Evolutionary conservation across 2,113 vertebrate genomes (phyloP).

Genomic region (Trematocara nigrifrons): DNA sequence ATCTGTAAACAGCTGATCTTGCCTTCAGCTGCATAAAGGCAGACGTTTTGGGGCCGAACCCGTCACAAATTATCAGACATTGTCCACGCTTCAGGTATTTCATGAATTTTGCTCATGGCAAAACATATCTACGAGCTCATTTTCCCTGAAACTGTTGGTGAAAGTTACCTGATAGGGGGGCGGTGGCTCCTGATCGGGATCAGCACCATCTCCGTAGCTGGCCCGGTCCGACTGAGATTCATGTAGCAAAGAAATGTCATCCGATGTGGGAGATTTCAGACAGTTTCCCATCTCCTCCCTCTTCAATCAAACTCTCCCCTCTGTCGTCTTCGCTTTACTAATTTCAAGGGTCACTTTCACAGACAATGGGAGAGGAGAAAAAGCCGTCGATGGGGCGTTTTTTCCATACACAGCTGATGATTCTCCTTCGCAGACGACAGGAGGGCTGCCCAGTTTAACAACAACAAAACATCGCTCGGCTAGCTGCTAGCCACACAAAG

Average conservation of each 20-base stretch:
- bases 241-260: slow-evolving; percentile 95
- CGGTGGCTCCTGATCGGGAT: slow-evolving; percentile 91
- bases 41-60: not conserved
- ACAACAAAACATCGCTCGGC: slow-evolving; percentile 70
- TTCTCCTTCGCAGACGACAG: slow-evolving; percentile 48
- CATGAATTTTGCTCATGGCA: not conserved
- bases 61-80: not conserved
- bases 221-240: slow-evolving; percentile 94
- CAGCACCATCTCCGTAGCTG: slow-evolving; percentile 88
- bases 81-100: not conserved
- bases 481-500: slow-evolving; percentile 69
- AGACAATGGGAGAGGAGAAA: not conserved
- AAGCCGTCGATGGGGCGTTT: slow-evolving; percentile 1
- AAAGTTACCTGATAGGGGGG: slow-evolving; percentile 90
- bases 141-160: not conserved
- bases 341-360: not conserved
- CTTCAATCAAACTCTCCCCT: slow-evolving; percentile 21
- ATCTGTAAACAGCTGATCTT: slow-evolving; percentile 16
- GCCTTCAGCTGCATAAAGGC: not conserved
- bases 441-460: slow-evolving; percentile 58
- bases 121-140: not conserved
- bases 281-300: slow-evolving; percentile 90
- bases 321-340: not conserved
- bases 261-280: slow-evolving; percentile 93
- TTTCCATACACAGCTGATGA: slow-evolving; percentile 35